Evolutionary conservation across 1,140 invertebrate genomes (phyloP).

Genomic region (Nebria ingens): DNA sequence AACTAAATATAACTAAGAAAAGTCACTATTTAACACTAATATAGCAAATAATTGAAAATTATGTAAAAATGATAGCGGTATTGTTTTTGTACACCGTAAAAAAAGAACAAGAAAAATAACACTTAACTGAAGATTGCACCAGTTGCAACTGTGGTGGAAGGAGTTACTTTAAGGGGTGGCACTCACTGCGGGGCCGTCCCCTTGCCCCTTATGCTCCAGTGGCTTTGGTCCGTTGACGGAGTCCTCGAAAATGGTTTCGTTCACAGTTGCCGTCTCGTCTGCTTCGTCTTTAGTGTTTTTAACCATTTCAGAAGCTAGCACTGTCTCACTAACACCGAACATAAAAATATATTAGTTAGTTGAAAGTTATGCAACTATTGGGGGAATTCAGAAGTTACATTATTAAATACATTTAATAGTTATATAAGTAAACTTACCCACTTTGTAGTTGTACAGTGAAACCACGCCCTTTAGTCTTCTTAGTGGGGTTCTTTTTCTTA

Average conservation of each 20-base stretch:
- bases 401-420: too few species aligned
- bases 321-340: background rate
- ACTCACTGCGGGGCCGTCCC: constrained; percentile 25
- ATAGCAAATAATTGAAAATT: too few species aligned
- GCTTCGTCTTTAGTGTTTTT: background rate
- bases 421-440: constrained; percentile 25
- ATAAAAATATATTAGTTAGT: background rate
- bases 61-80: too few species aligned
- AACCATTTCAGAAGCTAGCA: constrained; percentile 5
- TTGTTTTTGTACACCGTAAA: too few species aligned
- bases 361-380: too few species aligned
- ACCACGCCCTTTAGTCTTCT: constrained; percentile 15
- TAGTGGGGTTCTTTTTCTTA: constrained; percentile 5
- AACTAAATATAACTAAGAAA: too few species aligned
- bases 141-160: too few species aligned
- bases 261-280: background rate
- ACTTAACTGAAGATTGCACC: too few species aligned
- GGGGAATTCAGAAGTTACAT: background rate
- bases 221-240: constrained; percentile 15
- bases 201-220: constrained; percentile 30
- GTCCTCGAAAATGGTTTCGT: constrained; percentile 20
- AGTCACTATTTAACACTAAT: too few species aligned
- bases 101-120: too few species aligned
- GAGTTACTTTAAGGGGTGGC: too few species aligned
- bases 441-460: constrained; percentile 27